Percentiles rank a stretch among this genome's conserved stretches.
Conservation (phyloP, 1,140 invertebrate species). For the Trichomalopsis sarcophagae region DNA sequence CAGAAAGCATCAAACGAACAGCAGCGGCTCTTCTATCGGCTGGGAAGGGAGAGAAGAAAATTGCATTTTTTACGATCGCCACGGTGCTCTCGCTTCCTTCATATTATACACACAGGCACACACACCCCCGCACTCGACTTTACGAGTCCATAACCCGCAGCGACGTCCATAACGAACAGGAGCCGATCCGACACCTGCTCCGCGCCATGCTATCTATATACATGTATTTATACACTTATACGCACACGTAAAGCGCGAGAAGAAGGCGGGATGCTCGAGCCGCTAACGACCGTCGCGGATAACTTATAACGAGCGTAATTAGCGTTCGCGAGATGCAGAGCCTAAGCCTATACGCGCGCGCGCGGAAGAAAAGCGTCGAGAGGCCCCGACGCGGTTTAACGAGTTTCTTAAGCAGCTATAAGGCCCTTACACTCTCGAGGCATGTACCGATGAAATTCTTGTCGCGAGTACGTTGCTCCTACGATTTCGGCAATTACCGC, state of each 20-base stretch:
- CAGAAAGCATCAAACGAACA: background rate
- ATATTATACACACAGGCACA: background rate
- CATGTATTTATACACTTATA: too few species aligned
- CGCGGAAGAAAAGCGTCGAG: slow-evolving; percentile 6
- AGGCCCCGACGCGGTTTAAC: slow-evolving; percentile 45
- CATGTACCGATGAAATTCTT: slow-evolving; percentile 22
- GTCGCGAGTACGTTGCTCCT: background rate
- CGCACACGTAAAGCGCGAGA: background rate
- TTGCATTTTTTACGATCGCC: slow-evolving; percentile 28
- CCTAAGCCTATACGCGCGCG: background rate
- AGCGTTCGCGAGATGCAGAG: slow-evolving; percentile 36
- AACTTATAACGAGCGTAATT: slow-evolving; percentile 57
- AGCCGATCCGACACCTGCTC: background rate
- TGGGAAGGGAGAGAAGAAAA: background rate
- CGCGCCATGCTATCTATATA: too few species aligned
- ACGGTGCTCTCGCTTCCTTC: background rate
- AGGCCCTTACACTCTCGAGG: background rate
- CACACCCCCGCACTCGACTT: background rate
- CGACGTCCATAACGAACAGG: background rate
- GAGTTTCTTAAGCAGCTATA: slow-evolving; percentile 53
- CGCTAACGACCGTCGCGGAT: slow-evolving; percentile 45
- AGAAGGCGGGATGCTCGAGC: slow-evolving; percentile 2
- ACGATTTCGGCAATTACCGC: background rate
- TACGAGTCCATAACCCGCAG: background rate
- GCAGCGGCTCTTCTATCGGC: background rate